Conservation (phyloP, 35 echinoderm and acorn worm genomes). For the Strongylocentrotus purpuratus region DNA sequence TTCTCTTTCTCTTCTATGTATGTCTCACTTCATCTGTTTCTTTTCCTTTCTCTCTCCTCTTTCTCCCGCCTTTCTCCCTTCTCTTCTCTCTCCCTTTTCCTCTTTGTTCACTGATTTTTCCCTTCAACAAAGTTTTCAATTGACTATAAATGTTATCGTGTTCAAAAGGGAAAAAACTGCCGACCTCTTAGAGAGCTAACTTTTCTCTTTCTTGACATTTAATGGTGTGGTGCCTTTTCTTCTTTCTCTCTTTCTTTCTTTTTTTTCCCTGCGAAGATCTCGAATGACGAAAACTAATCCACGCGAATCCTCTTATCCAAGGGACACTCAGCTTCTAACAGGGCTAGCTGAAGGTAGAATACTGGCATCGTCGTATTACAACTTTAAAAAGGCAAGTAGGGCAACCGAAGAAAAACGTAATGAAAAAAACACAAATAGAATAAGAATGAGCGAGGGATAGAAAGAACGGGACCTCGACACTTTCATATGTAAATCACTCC, state of each 20-base stretch:
- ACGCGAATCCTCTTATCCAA: background rate
- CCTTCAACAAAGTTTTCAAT: too few relatives aligned
- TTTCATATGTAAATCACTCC: too few relatives aligned
- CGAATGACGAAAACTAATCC: background rate
- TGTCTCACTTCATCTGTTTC: too few relatives aligned
- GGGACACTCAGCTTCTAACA: background rate
- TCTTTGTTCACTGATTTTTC: background rate
- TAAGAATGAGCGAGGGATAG: too few relatives aligned
- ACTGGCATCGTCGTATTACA: background rate
- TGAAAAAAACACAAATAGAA: background rate
- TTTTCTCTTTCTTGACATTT: background rate
- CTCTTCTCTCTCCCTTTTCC: background rate
- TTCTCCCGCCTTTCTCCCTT: background rate
- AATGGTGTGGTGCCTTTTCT: background rate
- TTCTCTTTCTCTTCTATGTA: background rate
- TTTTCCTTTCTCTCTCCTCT: background rate
- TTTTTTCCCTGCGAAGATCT: background rate
- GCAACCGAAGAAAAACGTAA: background rate
- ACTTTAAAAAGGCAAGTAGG: conserved; percentile 9
- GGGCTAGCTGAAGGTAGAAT: background rate
- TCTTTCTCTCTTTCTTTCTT: background rate
- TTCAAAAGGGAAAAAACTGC: too few relatives aligned
- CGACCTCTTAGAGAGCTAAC: background rate
- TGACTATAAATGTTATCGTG: too few relatives aligned
- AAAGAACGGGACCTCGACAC: too few relatives aligned